These are phyloP conservation scores for Brachypalpus laphriformis DNA, from an alignment of 2,888 invertebrate species.

Conservation along the genomic window DNA sequence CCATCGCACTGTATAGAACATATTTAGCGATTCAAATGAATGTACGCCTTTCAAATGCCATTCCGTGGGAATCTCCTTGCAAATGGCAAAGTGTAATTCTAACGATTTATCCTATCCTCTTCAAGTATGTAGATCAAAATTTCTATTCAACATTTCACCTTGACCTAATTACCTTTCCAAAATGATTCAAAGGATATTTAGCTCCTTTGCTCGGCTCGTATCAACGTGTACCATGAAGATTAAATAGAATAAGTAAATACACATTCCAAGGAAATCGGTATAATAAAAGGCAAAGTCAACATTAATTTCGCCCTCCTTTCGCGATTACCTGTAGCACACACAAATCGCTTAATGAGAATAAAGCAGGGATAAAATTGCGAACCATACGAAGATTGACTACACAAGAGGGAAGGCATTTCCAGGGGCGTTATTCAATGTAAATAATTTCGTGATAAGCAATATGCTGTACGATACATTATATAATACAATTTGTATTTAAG, in stretches of 20 bases:
- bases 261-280: background rate
- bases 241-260: background rate
- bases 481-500: no score
- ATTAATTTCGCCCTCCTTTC: background rate
- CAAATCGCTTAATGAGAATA: constrained; percentile 13
- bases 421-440: background rate
- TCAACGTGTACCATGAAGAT: background rate
- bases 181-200: background rate
- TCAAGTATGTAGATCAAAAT: background rate
- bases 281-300: constrained; percentile 12
- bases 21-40: no score
- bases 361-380: background rate
- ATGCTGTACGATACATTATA: no score
- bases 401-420: background rate
- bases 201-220: background rate
- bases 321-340: constrained; percentile 5
- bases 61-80: no score
- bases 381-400: no score
- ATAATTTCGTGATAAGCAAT: background rate
- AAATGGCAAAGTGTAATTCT: background rate
- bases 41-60: background rate
- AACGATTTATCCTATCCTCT: background rate
- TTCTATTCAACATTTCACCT: background rate
- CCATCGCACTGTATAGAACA: no score
- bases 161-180: background rate